Conservation (phyloP, 2,113 vertebrate species). For the Nyctibius bracteatus region DNA sequence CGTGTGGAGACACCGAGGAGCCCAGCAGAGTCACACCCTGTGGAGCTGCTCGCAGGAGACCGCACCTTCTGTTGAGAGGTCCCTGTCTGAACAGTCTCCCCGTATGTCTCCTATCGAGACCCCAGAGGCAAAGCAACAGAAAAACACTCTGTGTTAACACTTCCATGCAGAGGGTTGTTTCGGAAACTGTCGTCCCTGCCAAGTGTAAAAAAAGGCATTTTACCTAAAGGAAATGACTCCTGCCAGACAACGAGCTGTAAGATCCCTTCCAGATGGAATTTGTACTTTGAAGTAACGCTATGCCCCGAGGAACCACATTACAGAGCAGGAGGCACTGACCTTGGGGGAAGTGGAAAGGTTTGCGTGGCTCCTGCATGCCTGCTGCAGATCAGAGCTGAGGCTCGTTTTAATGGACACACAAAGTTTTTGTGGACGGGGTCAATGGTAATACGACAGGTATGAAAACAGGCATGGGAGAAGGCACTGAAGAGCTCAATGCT, state of each 20-base stretch:
- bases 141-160: background rate
- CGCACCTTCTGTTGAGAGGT: fast-evolving
- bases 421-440: background rate
- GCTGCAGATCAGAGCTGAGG: background rate
- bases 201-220: background rate
- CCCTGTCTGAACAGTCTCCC: background rate
- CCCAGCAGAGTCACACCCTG: background rate
- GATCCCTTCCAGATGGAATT: constrained; percentile 30
- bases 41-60: background rate
- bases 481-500: background rate
- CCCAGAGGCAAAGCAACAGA: background rate
- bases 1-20: fast-evolving
- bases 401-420: background rate
- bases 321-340: background rate
- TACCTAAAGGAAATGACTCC: constrained; percentile 34
- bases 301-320: background rate
- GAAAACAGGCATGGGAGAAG: background rate
- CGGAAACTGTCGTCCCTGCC: background rate
- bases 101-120: background rate
- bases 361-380: background rate
- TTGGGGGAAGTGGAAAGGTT: constrained; percentile 42
- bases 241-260: constrained; percentile 6
- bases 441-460: background rate
- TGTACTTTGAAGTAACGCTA: constrained; percentile 23
- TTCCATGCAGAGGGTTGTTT: background rate